These are phyloP conservation scores for Echinometra lucunter DNA, from an alignment of 53 echinoderm and acorn worm species.

Conservation along the genomic window DNA sequence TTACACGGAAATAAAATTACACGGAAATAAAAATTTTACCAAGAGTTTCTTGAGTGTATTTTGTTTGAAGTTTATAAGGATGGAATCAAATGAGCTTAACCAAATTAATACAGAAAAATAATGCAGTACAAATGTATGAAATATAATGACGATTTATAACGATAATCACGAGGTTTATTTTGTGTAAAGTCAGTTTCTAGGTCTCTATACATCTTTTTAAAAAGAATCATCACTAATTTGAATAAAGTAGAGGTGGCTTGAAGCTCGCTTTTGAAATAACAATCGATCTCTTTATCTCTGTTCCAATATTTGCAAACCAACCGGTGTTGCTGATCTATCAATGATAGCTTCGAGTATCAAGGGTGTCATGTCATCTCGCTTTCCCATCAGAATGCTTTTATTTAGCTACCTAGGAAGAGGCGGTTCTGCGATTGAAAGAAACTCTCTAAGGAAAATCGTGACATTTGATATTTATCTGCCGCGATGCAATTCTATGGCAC, in stretches of 20 bases:
- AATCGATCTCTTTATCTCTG: not conserved
- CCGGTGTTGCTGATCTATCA: constrained; percentile 6
- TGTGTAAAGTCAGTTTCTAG: too few relatives aligned
- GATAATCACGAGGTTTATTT: too few relatives aligned
- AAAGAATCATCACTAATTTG: not conserved
- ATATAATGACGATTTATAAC: too few relatives aligned
- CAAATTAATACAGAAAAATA: too few relatives aligned
- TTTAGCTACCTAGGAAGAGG: not conserved
- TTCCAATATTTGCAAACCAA: not conserved
- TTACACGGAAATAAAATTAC: too few relatives aligned
- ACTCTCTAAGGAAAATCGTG: not conserved
- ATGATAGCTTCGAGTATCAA: not conserved
- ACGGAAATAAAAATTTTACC: too few relatives aligned
- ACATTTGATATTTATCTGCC: not conserved
- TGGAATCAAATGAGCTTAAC: too few relatives aligned
- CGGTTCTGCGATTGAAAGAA: not conserved
- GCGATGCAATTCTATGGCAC: not conserved
- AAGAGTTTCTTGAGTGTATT: too few relatives aligned
- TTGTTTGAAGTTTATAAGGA: too few relatives aligned
- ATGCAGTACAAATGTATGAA: too few relatives aligned
- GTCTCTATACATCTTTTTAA: too few relatives aligned
- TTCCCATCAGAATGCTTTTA: constrained; percentile 30
- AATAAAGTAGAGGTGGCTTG: not conserved
- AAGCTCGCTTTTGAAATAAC: too few relatives aligned
- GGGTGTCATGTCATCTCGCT: not conserved